Base-by-base conservation (phyloP, 2,888 invertebrate species). In the Plebejus anna region DNA sequence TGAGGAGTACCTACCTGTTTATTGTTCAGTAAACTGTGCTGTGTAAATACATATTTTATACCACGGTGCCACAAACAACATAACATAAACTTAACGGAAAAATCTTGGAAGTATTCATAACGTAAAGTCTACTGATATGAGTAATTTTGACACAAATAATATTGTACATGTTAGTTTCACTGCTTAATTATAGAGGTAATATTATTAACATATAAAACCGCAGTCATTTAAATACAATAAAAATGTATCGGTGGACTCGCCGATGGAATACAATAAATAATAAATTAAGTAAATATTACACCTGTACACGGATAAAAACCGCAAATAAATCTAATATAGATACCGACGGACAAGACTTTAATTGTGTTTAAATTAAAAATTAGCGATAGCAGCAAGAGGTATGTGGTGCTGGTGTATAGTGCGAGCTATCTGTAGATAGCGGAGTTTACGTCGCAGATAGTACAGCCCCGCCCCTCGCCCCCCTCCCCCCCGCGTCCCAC, bases 341-440 rank as follows among this genome's bases (percentile, higher is more conserved):
- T 66, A 66, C 36, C 66, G 66, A 5, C 32, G 32, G 66, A 66
- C 66, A 36, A 66, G 32, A 66, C 36, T 66, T 66, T 66, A 66
- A 66, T 66, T 66, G 32, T 66, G 66, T 32, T 36, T 66, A 66
- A 66, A 66, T 66, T 66, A 66, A 66, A 66, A 66, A 66, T 66
- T 66, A 22, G 66, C 66, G 66, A 66, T 66, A 66, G 66, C 66
- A 32, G 66, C 32, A 36, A 36, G 28, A 66, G 66, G 36, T 66
- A 36, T 13, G 6, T 28, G 4, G 22, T 13, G 22, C 22, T 22
- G 32, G 32, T 32, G 22, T 66, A 7, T 55, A 55, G 16, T 66
- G 28, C 66, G 66, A 55, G 55, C 55, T 55, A 55, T 1, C 32
- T 32, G 32, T 4, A 66, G 66, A 66, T 66, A 66, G 32, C 66